These are phyloP conservation scores for Misgurnus mizolepis DNA, from an alignment of 2,113 vertebrate species.

Conservation along the genomic window DNA sequence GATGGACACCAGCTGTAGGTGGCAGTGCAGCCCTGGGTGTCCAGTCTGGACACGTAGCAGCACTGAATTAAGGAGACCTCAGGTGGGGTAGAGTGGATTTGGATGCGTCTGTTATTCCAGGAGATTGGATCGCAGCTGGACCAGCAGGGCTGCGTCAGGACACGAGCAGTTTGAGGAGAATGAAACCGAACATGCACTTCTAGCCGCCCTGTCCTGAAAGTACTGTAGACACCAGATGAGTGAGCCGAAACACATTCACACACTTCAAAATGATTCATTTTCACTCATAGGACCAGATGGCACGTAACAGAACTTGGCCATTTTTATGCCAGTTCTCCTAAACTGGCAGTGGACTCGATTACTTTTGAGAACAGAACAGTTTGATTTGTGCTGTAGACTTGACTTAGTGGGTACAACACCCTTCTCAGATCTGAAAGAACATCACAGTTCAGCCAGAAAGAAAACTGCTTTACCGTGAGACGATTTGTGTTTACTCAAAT, in stretches of 20 bases:
- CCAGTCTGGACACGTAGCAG: not conserved
- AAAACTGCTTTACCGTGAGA: not conserved
- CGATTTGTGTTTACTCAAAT: not conserved
- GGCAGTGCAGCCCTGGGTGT: conserved; percentile 20
- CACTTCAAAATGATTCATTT: conserved; percentile 22
- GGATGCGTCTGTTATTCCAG: not conserved
- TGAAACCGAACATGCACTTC: not conserved
- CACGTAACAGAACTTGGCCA: conserved; percentile 29
- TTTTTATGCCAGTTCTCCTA: conserved; percentile 13
- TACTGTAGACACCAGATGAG: not conserved
- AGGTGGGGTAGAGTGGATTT: conserved; percentile 13
- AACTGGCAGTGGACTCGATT: conserved; percentile 14
- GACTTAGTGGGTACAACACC: conserved; percentile 1
- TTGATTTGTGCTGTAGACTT: not conserved
- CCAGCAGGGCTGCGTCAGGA: conserved; percentile 20
- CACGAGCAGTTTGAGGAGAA: not conserved
- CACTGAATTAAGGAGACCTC: not conserved
- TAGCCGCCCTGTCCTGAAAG: not conserved
- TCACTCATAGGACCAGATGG: not conserved
- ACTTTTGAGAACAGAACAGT: conserved; percentile 26
- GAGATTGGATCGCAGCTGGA: conserved; percentile 32
- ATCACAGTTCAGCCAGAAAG: conserved; percentile 2
- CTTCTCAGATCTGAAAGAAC: not conserved
- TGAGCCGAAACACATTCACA: not conserved
- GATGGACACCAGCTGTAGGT: not conserved